Percentiles rank a stretch among this genome's conserved stretches.
phyloP scores from a whole-genome alignment of 2,888 invertebrate genomes.

The Syritta pipiens region DNA sequence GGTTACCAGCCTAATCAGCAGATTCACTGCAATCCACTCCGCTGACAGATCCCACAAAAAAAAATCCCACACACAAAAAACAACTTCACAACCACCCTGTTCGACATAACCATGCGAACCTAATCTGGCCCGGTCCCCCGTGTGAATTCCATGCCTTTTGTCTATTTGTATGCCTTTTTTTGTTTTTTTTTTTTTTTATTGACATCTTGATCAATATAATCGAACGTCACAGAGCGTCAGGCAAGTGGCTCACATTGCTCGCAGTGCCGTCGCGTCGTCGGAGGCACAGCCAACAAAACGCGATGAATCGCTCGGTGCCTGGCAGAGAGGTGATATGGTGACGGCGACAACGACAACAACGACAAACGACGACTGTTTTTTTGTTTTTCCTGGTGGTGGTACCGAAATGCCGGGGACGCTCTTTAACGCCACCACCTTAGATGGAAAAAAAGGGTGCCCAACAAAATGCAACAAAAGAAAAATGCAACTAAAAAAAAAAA shows the following conservation, averaged over 20 bases:
- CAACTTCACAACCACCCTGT: neutral
- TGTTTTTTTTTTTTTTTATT: slow-evolving; percentile 26
- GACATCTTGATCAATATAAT: slow-evolving; percentile 64
- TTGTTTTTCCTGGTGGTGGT: slow-evolving; percentile 16
- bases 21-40: too few species aligned
- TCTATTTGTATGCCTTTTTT: slow-evolving; percentile 12
- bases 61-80: too few species aligned
- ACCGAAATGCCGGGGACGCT: slow-evolving; percentile 9
- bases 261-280: slow-evolving; percentile 6
- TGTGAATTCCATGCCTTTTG: neutral
- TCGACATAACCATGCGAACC: neutral
- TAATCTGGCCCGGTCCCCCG: too few species aligned
- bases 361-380: slow-evolving; percentile 3
- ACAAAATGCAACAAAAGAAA: slow-evolving; percentile 29
- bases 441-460: slow-evolving; percentile 31
- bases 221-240: slow-evolving; percentile 27
- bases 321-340: slow-evolving; percentile 23
- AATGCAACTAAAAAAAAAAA: slow-evolving; percentile 5
- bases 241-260: slow-evolving; percentile 46
- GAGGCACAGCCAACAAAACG: slow-evolving; percentile 1
- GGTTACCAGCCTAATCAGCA: too few species aligned
- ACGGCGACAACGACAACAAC: slow-evolving; percentile 15
- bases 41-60: too few species aligned
- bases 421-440: slow-evolving; percentile 26
- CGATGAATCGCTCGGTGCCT: slow-evolving; percentile 34